Evolutionary conservation across 2,888 invertebrate genomes (phyloP), one percentile per base, ranked within the genome.

Genomic region (Hedychridium roseum): DNA sequence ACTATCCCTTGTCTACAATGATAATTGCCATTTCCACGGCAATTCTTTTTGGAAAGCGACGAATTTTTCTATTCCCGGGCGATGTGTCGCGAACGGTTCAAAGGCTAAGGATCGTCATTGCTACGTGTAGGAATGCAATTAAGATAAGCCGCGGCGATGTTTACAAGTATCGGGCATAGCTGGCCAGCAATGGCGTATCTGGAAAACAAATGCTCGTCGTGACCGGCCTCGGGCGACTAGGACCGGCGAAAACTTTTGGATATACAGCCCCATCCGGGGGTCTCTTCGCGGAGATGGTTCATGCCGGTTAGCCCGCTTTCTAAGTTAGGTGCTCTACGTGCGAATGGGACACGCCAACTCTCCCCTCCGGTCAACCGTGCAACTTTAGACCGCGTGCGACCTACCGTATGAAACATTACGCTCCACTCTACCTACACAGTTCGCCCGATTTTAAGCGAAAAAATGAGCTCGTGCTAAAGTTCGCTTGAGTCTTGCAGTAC

Each of bases 121-220:
- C 53, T 42, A 63, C 50, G 47, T 48, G 60, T 63, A 59, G 53
- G 62, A 66, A 63, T 56, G 66, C 62, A 68, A 70, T 71, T 71
- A 70, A 71, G 71, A 72, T 70, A 70, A 70, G 68, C 55, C 39
- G 44, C 46, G 35, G 37, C 55, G 56, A 62, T 69, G 64, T 71
- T 69, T 69, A 64, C 68, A 66, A 62, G 62, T 64, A 66, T 70
- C n/a, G n/a, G n/a, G n/a, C n/a, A n/a, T n/a, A n/a, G n/a, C n/a
- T n/a, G n/a, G n/a, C n/a, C n/a, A n/a, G n/a, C n/a, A n/a, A n/a
- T n/a, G 37, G 47, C 50, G 45, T 66, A 64, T 66, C 64, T 54
- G 53, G 50, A 14, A 30, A 39, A 48, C 48, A 47, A 63, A 63
- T 58, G 56, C 57, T 57, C 54, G 49, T 44, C 59, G 58, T 57